Conservation (phyloP, 2,113 vertebrate species). For the Anguilla rostrata region DNA sequence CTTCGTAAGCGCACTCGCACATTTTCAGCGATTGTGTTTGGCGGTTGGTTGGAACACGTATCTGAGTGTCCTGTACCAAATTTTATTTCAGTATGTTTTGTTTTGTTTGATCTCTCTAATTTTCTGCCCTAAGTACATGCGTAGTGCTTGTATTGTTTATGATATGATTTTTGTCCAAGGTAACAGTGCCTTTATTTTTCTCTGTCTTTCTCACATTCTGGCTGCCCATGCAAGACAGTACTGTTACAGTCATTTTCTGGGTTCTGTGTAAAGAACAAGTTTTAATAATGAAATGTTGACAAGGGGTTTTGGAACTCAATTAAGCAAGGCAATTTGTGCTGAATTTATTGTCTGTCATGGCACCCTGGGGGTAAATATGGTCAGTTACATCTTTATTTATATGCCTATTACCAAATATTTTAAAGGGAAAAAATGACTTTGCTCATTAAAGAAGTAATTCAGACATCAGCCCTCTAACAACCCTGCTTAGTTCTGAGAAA, state of each 20-base stretch:
- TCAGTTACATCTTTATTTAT: neutral
- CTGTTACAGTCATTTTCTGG: too few species aligned
- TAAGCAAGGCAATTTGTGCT: too few species aligned
- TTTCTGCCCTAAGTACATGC: neutral
- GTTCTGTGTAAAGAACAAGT: too few species aligned
- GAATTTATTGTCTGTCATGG: too few species aligned
- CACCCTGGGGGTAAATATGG: neutral
- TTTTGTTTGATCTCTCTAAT: neutral
- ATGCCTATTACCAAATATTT: neutral
- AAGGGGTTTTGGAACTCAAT: too few species aligned
- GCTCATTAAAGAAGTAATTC: neutral
- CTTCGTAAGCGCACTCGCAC: neutral
- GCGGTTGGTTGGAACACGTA: neutral
- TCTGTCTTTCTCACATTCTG: neutral
- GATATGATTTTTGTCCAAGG: neutral
- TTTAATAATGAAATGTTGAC: too few species aligned
- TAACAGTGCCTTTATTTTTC: neutral
- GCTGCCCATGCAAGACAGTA: too few species aligned
- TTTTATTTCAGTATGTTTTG: neutral
- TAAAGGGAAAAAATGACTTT: neutral
- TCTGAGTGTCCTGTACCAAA: neutral
- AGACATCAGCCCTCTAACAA: neutral
- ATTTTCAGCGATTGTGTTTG: neutral
- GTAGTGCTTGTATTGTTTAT: neutral
- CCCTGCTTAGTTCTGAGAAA: neutral